phyloP scores from a whole-genome alignment of 2,113 vertebrate species.

The Chroicocephalus ridibundus region DNA sequence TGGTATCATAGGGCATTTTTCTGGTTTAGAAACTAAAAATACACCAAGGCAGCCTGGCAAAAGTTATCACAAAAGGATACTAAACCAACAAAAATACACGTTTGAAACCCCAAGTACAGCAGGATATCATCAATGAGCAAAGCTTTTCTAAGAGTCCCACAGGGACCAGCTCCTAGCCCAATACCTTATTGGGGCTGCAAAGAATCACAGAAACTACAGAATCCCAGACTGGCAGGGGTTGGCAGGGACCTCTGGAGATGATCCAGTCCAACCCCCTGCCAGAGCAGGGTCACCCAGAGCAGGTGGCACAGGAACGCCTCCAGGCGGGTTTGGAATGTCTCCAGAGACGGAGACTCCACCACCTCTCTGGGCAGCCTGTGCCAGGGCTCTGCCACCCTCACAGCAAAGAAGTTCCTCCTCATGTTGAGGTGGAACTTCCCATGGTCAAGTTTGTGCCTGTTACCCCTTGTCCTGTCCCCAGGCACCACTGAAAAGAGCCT shows the following conservation, averaged over 20 bases:
- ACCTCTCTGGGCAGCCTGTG: too few species aligned
- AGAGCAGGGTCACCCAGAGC: not conserved
- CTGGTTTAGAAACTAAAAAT: not conserved
- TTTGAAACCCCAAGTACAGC: not conserved
- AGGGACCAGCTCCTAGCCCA: not conserved
- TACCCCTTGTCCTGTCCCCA: too few species aligned
- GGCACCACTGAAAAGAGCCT: too few species aligned
- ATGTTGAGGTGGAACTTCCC: too few species aligned
- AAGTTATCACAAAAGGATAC: not conserved
- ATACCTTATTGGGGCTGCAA: not conserved
- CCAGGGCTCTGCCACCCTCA: too few species aligned
- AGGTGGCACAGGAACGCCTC: not conserved
- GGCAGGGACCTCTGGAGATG: not conserved
- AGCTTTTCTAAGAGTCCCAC: not conserved
- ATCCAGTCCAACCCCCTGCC: too few species aligned
- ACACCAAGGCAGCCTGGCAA: not conserved
- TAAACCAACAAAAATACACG: not conserved
- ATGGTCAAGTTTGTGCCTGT: too few species aligned
- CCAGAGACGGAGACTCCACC: too few species aligned
- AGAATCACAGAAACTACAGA: not conserved
- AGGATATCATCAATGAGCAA: not conserved
- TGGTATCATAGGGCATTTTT: not conserved
- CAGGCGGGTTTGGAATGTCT: not conserved
- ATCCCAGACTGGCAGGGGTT: not conserved
- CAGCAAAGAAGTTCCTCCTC: too few species aligned